These are phyloP conservation scores for Anaspis maculata DNA, from an alignment of 2,888 invertebrate genomes.

Conservation along the genomic window DNA sequence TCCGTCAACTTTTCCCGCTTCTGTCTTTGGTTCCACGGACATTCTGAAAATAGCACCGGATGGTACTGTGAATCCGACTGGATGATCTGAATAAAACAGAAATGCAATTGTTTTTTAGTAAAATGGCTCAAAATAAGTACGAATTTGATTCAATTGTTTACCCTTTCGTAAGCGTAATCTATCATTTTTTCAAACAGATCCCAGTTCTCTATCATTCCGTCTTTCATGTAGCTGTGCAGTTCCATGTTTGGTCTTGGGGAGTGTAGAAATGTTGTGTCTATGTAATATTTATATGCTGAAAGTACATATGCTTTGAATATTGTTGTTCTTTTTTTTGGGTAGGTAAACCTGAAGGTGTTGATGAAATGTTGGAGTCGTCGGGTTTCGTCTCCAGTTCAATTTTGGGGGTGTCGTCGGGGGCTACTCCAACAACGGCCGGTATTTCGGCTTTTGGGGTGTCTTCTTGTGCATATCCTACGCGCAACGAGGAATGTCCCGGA, in stretches of 20 bases:
- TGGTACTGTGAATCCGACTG: slow-evolving; percentile 92
- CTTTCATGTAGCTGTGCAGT: slow-evolving; percentile 88
- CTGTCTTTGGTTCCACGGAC: slow-evolving; percentile 89
- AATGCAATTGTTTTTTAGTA: too few species aligned
- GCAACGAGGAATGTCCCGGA: slow-evolving; percentile 81
- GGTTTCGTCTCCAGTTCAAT: slow-evolving; percentile 69
- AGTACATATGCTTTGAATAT: too few species aligned
- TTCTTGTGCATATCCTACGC: slow-evolving; percentile 94
- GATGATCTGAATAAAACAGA: slow-evolving; percentile 53
- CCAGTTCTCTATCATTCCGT: slow-evolving; percentile 99
- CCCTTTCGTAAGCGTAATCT: slow-evolving; percentile 89
- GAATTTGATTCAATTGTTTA: too few species aligned
- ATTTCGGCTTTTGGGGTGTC: slow-evolving; percentile 99
- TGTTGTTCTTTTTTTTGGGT: too few species aligned
- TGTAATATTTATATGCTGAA: slow-evolving; percentile 61
- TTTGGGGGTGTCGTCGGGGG: slow-evolving; percentile 59
- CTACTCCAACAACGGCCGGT: slow-evolving; percentile 84
- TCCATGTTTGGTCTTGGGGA: slow-evolving; percentile 87
- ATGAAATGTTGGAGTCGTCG: slow-evolving; percentile 47
- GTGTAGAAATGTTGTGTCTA: slow-evolving; percentile 89
- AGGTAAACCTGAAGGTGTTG: slow-evolving; percentile 30
- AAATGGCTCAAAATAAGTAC: background rate
- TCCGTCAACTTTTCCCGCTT: slow-evolving; percentile 94
- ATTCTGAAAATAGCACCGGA: slow-evolving; percentile 95
- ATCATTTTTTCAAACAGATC: slow-evolving; percentile 94